Conservation (phyloP, 2,113 vertebrate genomes). For the Tetrax tetrax region DNA sequence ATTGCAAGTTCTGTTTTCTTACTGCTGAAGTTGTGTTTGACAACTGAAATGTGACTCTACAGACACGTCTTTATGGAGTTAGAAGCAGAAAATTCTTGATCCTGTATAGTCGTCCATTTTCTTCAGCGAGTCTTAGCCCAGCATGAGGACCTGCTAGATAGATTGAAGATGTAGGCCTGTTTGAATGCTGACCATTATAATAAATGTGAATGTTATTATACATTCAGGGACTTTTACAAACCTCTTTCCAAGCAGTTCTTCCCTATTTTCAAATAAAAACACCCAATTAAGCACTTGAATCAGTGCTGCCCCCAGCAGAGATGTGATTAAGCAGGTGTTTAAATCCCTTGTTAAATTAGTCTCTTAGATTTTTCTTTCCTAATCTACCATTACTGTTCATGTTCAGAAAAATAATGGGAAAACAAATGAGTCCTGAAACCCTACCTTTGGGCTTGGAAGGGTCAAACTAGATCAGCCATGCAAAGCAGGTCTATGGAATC, state of each 20-base stretch:
- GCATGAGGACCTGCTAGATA: not conserved
- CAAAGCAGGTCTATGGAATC: not conserved
- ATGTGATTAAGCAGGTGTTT: constrained; percentile 66
- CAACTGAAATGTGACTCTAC: not conserved
- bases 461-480: not conserved
- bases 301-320: constrained; percentile 59
- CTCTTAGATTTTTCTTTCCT: constrained; percentile 52
- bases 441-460: not conserved
- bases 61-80: accelerated
- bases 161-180: not conserved
- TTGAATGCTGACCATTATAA: not conserved
- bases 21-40: not conserved
- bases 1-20: not conserved
- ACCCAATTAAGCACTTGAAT: constrained; percentile 58
- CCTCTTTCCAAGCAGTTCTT: not conserved
- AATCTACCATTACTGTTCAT: constrained; percentile 44
- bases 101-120: not conserved
- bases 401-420: constrained; percentile 44
- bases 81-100: not conserved
- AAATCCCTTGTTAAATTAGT: constrained; percentile 54
- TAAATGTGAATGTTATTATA: not conserved
- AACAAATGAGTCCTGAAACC: constrained; percentile 37
- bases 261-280: constrained; percentile 30
- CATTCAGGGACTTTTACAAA: not conserved
- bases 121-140: not conserved